A percentile compares a stretch with the other conserved stretches of the same genome.
Evolutionary conservation across 1,140 invertebrate genomes (phyloP).

Genomic region (Lamellibrachia luymesi): DNA sequence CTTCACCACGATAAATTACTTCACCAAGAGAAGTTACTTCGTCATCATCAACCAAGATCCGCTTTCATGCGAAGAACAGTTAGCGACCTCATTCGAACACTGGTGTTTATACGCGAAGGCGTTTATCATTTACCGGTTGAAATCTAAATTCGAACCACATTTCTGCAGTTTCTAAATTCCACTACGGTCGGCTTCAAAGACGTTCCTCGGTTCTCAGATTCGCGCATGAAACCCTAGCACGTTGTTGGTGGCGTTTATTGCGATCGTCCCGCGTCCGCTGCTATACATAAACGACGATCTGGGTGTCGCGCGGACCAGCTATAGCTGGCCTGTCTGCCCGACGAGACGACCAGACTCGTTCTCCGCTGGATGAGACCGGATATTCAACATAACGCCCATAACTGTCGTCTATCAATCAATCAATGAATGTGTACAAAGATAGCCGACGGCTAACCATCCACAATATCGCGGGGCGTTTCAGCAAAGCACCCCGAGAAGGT

Average conservation of each 20-base stretch:
- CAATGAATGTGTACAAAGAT: not conserved
- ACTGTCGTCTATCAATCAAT: not conserved
- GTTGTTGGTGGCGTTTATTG: not conserved
- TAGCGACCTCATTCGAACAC: not conserved
- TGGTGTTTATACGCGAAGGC: not conserved
- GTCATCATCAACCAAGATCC: too few relatives aligned
- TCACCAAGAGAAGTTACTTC: too few relatives aligned
- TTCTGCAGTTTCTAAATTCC: not conserved
- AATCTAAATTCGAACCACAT: slow-evolving; percentile 5
- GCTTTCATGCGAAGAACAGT: too few relatives aligned
- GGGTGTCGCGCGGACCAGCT: not conserved
- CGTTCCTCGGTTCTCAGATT: not conserved
- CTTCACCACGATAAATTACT: too few relatives aligned
- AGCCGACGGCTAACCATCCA: not conserved
- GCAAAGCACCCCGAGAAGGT: too few relatives aligned
- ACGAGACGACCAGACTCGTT: not conserved
- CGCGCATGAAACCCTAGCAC: not conserved
- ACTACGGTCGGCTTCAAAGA: not conserved
- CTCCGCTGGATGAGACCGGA: not conserved
- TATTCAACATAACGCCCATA: not conserved
- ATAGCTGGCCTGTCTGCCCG: not conserved
- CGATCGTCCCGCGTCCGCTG: not conserved
- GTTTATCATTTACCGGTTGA: not conserved
- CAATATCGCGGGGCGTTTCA: not conserved
- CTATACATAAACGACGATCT: not conserved